A percentile compares a stretch with the other conserved stretches of the same genome.
These are phyloP conservation scores for Scolanthus callimorphus DNA, from an alignment of 92 coral and sea anemone species.

Conservation along the genomic window DNA sequence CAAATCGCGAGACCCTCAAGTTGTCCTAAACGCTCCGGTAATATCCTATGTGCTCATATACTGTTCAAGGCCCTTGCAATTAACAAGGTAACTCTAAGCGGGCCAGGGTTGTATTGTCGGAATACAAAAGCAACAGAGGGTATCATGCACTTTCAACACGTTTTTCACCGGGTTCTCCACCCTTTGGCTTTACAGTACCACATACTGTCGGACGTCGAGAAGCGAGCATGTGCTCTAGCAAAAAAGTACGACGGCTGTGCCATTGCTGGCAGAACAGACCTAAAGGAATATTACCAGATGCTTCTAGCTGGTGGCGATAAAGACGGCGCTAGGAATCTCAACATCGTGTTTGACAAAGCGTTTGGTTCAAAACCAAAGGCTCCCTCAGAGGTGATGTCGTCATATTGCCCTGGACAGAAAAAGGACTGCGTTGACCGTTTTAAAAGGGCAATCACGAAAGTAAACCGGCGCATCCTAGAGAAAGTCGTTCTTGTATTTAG, in stretches of 20 bases:
- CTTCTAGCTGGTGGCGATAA: conserved; percentile 1
- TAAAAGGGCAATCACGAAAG: not conserved
- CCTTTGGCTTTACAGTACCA: conserved; percentile 11
- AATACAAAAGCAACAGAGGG: conserved; percentile 1
- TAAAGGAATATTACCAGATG: not conserved
- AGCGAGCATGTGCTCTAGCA: conserved; percentile 10
- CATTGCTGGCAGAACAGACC: not conserved
- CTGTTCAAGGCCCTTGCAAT: not conserved
- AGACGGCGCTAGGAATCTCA: not conserved
- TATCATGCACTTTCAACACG: conserved; percentile 1
- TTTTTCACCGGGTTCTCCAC: conserved; percentile 6
- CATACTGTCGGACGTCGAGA: conserved; percentile 6
- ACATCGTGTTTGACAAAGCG: not conserved
- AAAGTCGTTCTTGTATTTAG: conserved; percentile 6
- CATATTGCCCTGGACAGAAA: not conserved
- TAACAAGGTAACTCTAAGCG: not conserved
- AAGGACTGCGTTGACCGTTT: not conserved
- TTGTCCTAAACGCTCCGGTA: not conserved
- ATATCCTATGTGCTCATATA: not conserved
- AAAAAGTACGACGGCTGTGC: conserved; percentile 2
- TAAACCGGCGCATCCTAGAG: conserved; percentile 8
- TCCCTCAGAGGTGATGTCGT: not conserved
- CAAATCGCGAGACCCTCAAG: too few relatives aligned
- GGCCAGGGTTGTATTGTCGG: conserved; percentile 13
- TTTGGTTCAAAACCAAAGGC: not conserved